Evolutionary conservation across 2,888 invertebrate species (phyloP).

Genomic region (Saturnia japonica): DNA sequence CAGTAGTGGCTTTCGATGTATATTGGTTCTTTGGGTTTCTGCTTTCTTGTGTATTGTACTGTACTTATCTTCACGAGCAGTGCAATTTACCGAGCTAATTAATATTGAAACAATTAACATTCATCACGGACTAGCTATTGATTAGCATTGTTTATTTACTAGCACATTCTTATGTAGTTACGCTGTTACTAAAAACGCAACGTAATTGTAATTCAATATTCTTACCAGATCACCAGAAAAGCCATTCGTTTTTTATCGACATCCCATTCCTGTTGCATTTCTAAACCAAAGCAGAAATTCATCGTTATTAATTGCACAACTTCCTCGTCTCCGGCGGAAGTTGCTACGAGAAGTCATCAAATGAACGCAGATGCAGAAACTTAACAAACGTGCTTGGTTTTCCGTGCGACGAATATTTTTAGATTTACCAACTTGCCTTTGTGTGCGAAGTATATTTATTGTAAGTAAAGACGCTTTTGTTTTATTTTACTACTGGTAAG

Average conservation of each 20-base stretch:
- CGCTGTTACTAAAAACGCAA: neutral
- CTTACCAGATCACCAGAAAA: neutral
- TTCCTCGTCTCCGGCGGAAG: slow-evolving; percentile 26
- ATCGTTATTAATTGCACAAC: slow-evolving; percentile 18
- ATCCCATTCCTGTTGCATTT: neutral
- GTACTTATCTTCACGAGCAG: neutral
- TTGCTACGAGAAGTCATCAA: slow-evolving; percentile 1
- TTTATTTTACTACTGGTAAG: neutral
- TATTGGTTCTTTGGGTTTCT: neutral
- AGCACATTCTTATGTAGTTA: neutral
- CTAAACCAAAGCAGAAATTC: neutral
- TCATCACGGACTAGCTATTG: no score
- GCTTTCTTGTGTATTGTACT: neutral
- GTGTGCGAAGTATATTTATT: neutral
- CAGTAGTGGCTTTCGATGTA: neutral
- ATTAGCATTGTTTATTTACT: no score
- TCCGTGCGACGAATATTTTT: neutral
- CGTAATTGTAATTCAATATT: neutral
- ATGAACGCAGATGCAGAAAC: slow-evolving; percentile 8
- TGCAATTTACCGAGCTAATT: neutral
- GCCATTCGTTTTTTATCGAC: neutral
- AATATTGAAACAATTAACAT: neutral
- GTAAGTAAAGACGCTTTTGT: neutral
- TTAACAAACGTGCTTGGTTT: neutral
- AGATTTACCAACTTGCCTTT: neutral